Percentiles rank a stretch among this genome's conserved stretches.
Evolutionary conservation across 2,888 invertebrate genomes (phyloP).

Genomic region (Xanthostigma xanthostigma): DNA sequence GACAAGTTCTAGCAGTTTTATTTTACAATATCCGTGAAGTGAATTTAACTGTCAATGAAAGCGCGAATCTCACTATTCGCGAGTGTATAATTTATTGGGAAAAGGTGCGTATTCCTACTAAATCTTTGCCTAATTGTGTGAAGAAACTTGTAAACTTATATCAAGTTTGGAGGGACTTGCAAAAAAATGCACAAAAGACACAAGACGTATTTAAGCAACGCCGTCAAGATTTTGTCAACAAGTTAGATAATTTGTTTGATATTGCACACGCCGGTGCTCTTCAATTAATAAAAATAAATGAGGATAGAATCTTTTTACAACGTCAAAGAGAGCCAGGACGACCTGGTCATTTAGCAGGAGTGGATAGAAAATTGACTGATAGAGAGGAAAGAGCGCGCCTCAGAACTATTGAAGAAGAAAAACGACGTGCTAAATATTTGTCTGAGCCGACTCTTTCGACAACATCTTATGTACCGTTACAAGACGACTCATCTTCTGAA

Average conservation of each 20-base stretch:
- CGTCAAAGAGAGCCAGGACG: slow-evolving; percentile 17
- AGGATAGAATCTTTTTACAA: slow-evolving; percentile 16
- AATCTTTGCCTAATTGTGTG: slow-evolving; percentile 10
- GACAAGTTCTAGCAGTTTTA: slow-evolving; percentile 10
- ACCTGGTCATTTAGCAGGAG: slow-evolving; percentile 15
- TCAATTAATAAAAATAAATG: slow-evolving; percentile 16
- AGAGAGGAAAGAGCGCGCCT: slow-evolving; percentile 14
- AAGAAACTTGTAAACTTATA: slow-evolving; percentile 16
- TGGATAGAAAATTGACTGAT: slow-evolving; percentile 17
- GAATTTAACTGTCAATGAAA: slow-evolving; percentile 10
- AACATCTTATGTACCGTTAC: slow-evolving; percentile 1
- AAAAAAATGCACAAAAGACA: slow-evolving; percentile 15
- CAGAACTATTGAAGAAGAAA: not conserved
- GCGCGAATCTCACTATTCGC: slow-evolving; percentile 7
- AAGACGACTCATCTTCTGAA: slow-evolving; percentile 7
- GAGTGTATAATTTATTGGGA: slow-evolving; percentile 16
- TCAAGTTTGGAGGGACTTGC: slow-evolving; percentile 20
- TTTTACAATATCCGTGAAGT: slow-evolving; percentile 11
- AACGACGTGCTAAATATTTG: not conserved
- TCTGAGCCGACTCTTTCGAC: not conserved
- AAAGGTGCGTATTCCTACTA: slow-evolving; percentile 17
- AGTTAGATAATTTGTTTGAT: slow-evolving; percentile 13
- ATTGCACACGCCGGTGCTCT: slow-evolving; percentile 12
- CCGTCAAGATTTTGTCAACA: slow-evolving; percentile 12
- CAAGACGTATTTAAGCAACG: slow-evolving; percentile 9